A percentile compares a stretch with the other conserved stretches of the same genome.
Conservation (phyloP, 2,113 vertebrate genomes). For the Thamnaconus septentrionalis region DNA sequence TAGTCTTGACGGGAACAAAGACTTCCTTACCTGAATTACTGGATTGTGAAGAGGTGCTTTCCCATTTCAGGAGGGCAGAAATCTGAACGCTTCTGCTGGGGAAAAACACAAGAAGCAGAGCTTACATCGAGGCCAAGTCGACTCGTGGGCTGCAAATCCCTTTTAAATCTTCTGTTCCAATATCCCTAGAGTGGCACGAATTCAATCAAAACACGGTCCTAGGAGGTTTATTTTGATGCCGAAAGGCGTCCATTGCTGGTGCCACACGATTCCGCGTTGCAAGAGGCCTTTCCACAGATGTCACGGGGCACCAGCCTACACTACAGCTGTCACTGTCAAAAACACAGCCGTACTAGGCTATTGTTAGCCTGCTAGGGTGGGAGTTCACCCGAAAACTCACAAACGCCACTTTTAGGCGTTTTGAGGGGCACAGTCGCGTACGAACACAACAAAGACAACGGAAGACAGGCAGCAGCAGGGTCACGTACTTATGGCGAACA, state of each 20-base stretch:
- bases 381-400: conserved; percentile 32
- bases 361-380: conserved; percentile 59
- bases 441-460: not conserved
- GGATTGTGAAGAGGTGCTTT: conserved; percentile 28
- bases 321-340: conserved; percentile 69
- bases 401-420: not conserved
- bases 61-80: conserved; percentile 58
- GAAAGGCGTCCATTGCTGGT: too few species aligned
- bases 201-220: too few species aligned
- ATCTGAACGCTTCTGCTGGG: conserved; percentile 21
- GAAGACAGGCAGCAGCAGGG: too few species aligned
- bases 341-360: conserved; percentile 68
- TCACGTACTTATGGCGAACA: not conserved
- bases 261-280: conserved; percentile 6
- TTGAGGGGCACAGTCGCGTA: not conserved
- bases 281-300: conserved; percentile 54
- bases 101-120: conserved; percentile 10
- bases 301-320: conserved; percentile 46
- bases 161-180: not conserved
- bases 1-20: not conserved
- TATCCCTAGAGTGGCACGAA: not conserved
- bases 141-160: not conserved
- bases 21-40: conserved; percentile 54
- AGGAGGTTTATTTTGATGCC: too few species aligned
- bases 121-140: not conserved